Evolutionary conservation across 1,140 invertebrate genomes (phyloP), one percentile per base, ranked within the genome.

Genomic region (Listronotus oregonensis): DNA sequence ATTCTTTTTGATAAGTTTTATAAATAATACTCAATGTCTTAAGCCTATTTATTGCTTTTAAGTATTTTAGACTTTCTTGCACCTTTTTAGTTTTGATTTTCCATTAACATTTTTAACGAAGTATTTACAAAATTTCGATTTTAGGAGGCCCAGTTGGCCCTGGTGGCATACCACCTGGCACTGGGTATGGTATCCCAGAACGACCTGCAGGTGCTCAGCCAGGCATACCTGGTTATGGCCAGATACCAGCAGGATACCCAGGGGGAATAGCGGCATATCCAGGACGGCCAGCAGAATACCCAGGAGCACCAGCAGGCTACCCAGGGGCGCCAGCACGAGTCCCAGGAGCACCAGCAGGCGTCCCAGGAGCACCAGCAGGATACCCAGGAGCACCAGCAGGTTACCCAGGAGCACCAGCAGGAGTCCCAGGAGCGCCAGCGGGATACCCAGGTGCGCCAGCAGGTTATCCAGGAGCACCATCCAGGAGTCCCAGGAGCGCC

Each of bases 401-500:
- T 6, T 34, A 34, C 9, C 32, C 34, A 37, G 34, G 34, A 37
- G 34, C 7, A 37, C 34, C 34, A 10, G 7, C 8, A 37, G 34
- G 11, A 12, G 1, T 37, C 7, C 11, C 34, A 37, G 34, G 34
- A 12, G 34, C 1, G 7, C 34, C 34, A 37, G 34, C 34, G 8
- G 34, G 34, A 10, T 37, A 37, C 34, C 34, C 34, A 12, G 34
- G 34, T 2, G 50, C 50, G 21, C 60, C 40, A 43, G 12, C 31
- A 1, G 49, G 47, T 21, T 18, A 12, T 32, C 42, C 43, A 40
- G 49, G 47, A 42, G 37, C 34, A 56, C 42, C 43, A 40, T 2
- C n/a, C 17, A n/a, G 57, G 43, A 32, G 6, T 43, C 9, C 54
- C 54, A 12, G 39, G 54, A 51, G 51, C 42, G 47, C 12, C 47